These are phyloP conservation scores for Serilophus lunatus DNA, from an alignment of 2,113 vertebrate species.

Conservation along the genomic window DNA sequence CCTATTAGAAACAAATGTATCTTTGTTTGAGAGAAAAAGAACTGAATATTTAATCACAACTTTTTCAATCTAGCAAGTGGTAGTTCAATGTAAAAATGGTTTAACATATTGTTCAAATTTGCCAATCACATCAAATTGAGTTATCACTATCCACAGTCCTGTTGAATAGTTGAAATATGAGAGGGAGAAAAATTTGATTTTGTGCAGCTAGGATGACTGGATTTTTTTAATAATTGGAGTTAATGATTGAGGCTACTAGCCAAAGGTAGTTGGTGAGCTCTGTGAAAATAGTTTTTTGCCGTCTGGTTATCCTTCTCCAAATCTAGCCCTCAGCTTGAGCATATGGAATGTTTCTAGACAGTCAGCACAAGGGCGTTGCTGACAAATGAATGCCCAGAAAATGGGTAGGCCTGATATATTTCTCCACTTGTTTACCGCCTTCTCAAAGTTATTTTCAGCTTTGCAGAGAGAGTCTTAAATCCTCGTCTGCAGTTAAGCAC, in stretches of 20 bases:
- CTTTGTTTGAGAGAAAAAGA: background rate
- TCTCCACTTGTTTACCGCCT: background rate
- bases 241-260: background rate
- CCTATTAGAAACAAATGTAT: background rate
- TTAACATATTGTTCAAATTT: background rate
- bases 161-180: background rate
- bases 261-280: background rate
- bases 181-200: background rate
- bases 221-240: background rate
- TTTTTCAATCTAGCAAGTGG: background rate
- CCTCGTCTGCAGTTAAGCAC: background rate
- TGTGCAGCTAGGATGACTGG: background rate
- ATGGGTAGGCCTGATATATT: background rate
- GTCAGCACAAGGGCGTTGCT: background rate
- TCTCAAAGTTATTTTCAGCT: background rate
- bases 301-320: background rate
- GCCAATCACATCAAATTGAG: background rate
- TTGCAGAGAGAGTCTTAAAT: background rate
- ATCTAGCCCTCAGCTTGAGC: background rate
- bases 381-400: background rate
- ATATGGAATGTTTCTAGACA: background rate
- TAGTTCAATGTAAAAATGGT: background rate
- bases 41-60: background rate
- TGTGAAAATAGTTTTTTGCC: background rate
- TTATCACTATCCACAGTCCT: background rate